phyloP scores from a whole-genome alignment of 2,888 invertebrate species.

The Caenorhabditis sulstoni region DNA sequence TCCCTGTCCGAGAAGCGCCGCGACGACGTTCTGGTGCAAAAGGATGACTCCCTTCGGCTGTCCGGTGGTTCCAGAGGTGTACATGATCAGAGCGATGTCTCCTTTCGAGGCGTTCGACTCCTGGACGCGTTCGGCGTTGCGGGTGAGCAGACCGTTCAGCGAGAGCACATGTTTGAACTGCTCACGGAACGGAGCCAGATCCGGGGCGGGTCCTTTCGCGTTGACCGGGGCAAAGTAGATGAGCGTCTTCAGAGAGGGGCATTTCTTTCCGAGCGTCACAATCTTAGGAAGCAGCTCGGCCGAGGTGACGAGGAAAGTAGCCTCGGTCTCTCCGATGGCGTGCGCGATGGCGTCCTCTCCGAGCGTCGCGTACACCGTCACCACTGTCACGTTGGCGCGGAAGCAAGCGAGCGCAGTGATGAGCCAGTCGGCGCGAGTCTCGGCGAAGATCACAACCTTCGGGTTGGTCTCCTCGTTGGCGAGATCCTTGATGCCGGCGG shows the following conservation, averaged over 20 bases:
- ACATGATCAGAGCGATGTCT: slow-evolving; percentile 92
- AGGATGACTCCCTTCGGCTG: slow-evolving; percentile 81
- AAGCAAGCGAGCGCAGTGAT: slow-evolving; percentile 95
- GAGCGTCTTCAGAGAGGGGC: slow-evolving; percentile 71
- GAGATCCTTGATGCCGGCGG: slow-evolving; percentile 89
- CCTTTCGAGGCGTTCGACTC: slow-evolving; percentile 65
- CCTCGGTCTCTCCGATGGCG: slow-evolving; percentile 96
- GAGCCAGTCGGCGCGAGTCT: slow-evolving; percentile 98
- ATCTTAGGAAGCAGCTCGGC: slow-evolving; percentile 94
- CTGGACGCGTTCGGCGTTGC: slow-evolving; percentile 57
- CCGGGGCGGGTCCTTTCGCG: slow-evolving; percentile 44
- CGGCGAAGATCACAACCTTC: slow-evolving; percentile 92
- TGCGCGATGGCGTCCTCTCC: slow-evolving; percentile 96
- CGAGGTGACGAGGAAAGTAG: slow-evolving; percentile 92
- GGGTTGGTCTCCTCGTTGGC: slow-evolving; percentile 82
- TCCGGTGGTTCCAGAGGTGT: slow-evolving; percentile 92
- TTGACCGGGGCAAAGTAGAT: slow-evolving; percentile 73
- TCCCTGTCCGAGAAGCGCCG: slow-evolving; percentile 81
- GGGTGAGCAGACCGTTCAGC: slow-evolving; percentile 63
- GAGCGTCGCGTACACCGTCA: slow-evolving; percentile 95
- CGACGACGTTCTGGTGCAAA: slow-evolving; percentile 81
- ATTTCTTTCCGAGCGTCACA: slow-evolving; percentile 64
- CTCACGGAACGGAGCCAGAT: slow-evolving; percentile 55
- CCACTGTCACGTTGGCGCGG: slow-evolving; percentile 91
- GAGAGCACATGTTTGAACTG: slow-evolving; percentile 73